Evolutionary conservation across 2,888 invertebrate genomes (phyloP).

Genomic region (Melanostoma scalare): DNA sequence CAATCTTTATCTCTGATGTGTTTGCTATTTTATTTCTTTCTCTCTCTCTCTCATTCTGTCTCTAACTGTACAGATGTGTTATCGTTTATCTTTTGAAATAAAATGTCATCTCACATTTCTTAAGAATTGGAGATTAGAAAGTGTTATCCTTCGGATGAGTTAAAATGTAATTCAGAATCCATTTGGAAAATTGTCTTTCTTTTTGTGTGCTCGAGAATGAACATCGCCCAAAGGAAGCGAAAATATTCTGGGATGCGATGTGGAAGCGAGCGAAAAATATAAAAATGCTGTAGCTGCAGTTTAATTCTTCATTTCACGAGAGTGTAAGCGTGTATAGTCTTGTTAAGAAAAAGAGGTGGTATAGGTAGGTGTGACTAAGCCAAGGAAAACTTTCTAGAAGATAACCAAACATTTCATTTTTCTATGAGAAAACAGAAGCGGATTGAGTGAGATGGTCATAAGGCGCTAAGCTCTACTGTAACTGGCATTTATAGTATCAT

Average conservation of each 20-base stretch:
- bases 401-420: slow-evolving; percentile 39
- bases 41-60: slow-evolving; percentile 8
- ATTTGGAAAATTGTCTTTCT: slow-evolving; percentile 61
- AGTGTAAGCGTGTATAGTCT: not conserved
- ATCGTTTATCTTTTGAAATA: slow-evolving; percentile 32
- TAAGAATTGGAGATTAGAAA: slow-evolving; percentile 22
- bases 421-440: slow-evolving; percentile 20
- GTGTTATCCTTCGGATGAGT: slow-evolving; percentile 53
- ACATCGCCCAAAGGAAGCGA: slow-evolving; percentile 35
- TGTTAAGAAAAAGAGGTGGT: slow-evolving; percentile 1
- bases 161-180: slow-evolving; percentile 68
- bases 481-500: no score
- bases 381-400: slow-evolving; percentile 18
- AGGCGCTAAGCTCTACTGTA: not conserved
- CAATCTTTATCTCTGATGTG: slow-evolving; percentile 6
- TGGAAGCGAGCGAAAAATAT: not conserved
- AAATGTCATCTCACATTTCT: slow-evolving; percentile 10
- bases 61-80: slow-evolving; percentile 17
- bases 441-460: not conserved
- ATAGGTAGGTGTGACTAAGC: slow-evolving; percentile 10
- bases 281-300: slow-evolving; percentile 37
- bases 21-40: not conserved
- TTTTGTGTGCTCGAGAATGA: slow-evolving; percentile 51
- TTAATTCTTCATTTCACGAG: slow-evolving; percentile 56
- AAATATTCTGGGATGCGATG: not conserved